Conservation (phyloP, 2,113 vertebrate genomes). For the Lagopus muta region DNA sequence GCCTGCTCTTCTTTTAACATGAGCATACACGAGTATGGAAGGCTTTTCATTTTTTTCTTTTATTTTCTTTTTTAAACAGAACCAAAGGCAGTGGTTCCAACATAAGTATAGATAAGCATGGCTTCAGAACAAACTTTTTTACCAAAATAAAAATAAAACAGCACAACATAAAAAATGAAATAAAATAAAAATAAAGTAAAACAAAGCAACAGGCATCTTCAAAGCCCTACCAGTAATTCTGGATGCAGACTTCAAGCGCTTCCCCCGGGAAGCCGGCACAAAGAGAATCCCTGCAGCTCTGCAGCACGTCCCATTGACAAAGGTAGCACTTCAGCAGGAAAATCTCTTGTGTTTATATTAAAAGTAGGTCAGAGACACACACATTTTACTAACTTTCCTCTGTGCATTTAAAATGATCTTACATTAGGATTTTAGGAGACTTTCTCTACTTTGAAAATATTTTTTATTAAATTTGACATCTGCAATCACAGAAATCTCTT, state of each 20-base stretch:
- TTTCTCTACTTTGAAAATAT: neutral
- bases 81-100: neutral
- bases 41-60: neutral
- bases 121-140: neutral
- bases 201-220: neutral
- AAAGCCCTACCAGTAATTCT: neutral
- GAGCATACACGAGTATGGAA: neutral
- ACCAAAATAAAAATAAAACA: neutral
- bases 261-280: neutral
- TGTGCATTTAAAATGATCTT: neutral
- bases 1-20: neutral
- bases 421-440: neutral
- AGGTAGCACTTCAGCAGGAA: neutral
- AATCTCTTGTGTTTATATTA: neutral
- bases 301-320: neutral
- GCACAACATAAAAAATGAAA: neutral
- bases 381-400: neutral
- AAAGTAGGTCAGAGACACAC: neutral
- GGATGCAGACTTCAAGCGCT: neutral
- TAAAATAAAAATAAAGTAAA: neutral
- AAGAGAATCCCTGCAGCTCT: neutral
- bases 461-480: neutral
- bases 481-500: neutral
- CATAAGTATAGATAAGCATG: neutral
- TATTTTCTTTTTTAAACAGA: neutral